Evolutionary conservation across 1,140 invertebrate genomes (phyloP).

Genomic region (Drosophila kohkoa): DNA sequence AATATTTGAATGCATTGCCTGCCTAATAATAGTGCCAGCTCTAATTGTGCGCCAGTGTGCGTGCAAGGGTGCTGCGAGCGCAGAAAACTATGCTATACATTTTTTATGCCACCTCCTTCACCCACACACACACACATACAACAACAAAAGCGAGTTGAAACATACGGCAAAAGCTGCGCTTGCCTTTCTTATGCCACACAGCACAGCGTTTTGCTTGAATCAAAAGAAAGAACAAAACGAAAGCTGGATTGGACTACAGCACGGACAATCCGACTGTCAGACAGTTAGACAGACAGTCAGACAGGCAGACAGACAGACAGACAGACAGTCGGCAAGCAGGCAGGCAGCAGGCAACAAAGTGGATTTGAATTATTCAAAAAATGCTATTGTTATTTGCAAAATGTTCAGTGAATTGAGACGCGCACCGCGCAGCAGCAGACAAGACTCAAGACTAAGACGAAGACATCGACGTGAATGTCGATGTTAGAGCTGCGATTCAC

Average conservation of each 20-base stretch:
- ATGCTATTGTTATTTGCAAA: conserved; percentile 83
- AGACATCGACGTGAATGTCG: conserved; percentile 25
- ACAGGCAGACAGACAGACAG: neutral
- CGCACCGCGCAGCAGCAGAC: neutral
- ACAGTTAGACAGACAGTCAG: conserved; percentile 15
- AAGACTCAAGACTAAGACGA: conserved; percentile 16
- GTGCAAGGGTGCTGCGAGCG: conserved; percentile 38
- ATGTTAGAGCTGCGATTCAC: conserved; percentile 72
- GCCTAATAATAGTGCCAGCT: conserved; percentile 53
- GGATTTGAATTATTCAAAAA: conserved; percentile 83
- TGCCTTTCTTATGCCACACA: conserved; percentile 64
- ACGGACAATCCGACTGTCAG: conserved; percentile 2
- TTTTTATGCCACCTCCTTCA: conserved; percentile 61
- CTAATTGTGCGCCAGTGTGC: conserved; percentile 58
- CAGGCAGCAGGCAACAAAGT: conserved; percentile 64
- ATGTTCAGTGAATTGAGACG: conserved; percentile 82
- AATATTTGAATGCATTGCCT: conserved; percentile 66
- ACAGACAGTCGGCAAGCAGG: conserved; percentile 23
- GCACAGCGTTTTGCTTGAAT: conserved; percentile 51
- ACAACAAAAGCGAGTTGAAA: conserved; percentile 33
- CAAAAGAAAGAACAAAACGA: conserved; percentile 46
- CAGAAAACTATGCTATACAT: conserved; percentile 79
- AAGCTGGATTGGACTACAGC: conserved; percentile 12
- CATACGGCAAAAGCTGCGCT: conserved; percentile 64
- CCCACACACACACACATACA: conserved; percentile 26